Evolutionary conservation across 1,140 invertebrate genomes (phyloP).

Genomic region (Globodera rostochiensis): DNA sequence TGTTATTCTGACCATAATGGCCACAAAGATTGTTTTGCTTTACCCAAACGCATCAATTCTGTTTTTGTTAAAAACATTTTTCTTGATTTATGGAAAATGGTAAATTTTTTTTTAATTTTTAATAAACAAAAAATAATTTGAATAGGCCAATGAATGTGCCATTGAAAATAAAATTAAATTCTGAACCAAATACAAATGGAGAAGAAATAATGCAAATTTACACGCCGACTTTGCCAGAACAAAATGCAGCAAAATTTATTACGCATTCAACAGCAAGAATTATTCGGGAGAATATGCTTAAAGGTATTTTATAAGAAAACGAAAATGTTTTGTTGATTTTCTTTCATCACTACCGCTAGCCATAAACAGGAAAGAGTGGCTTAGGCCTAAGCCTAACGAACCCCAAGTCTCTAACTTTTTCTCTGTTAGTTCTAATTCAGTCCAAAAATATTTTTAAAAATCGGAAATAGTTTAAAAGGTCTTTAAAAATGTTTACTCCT

Average conservation of each 20-base stretch:
- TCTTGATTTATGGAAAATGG: constrained; percentile 52
- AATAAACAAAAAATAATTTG: not conserved
- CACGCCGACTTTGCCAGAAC: constrained; percentile 12
- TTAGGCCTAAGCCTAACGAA: too few relatives aligned
- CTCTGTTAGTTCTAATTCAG: too few relatives aligned
- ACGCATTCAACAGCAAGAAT: not conserved
- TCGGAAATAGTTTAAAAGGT: too few relatives aligned
- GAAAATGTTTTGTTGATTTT: too few relatives aligned
- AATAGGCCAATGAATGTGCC: not conserved
- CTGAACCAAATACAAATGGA: not conserved
- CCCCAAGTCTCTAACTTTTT: too few relatives aligned
- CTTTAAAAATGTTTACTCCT: too few relatives aligned
- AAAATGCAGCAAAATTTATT: constrained; percentile 21
- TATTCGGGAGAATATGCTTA: constrained; percentile 8
- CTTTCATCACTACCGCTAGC: too few relatives aligned
- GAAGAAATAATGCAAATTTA: constrained; percentile 9
- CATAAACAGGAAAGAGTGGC: too few relatives aligned
- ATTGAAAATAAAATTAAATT: not conserved
- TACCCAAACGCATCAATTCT: constrained; percentile 3
- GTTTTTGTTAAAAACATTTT: constrained; percentile 68
- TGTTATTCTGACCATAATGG: constrained; percentile 68
- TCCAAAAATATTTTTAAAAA: too few relatives aligned
- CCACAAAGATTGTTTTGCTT: constrained; percentile 16
- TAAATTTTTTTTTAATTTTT: not conserved
- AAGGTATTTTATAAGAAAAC: constrained; percentile 1